Base-by-base conservation (phyloP, 2,113 vertebrate species). In the Phrynocephalus versicolor region DNA sequence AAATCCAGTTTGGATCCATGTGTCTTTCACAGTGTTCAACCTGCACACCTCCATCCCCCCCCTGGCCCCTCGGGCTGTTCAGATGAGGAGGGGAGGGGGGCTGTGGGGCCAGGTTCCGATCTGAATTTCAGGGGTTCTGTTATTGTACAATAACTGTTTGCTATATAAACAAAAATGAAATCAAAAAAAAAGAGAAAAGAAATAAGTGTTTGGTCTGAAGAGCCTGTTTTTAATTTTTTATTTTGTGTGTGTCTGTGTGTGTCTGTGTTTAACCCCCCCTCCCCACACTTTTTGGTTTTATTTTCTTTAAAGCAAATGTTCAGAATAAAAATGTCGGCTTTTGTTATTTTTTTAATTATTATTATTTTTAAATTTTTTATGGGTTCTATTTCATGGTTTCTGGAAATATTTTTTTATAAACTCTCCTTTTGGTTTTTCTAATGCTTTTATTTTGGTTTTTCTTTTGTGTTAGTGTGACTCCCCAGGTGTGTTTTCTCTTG, bases 111-210 rank as follows among this genome's bases (percentile, higher is more conserved):
- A 33, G 64, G 57, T 82, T 72, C 85, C 55, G 33, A 72, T 83
- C 86, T 78, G 65, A 82, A 83, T 78, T 65, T 79, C 86, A 87
- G 86, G 86, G 75, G 86, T 79, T 83, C 81, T 79, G 62, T 85
- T 83, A 71, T 83, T 87, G 86, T 83, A 83, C 81, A 73, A 83
- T 87, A 83, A 80, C 86, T 79, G 81, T 87, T 87, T 83, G 86
- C 86, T 78, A 87, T 87, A 87, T 79, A 83, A 87, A 87, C 51
- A n/a, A 86, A 76, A 75, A 18, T 60, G 62, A 75, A 77, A 33
- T 33, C 60, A 27, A 7, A 69, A 86, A 82, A 82, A 82, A 77
- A 57, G 39, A 75, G n/a, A 64, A 60, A 58, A 77, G 75, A 58
- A 58, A 55, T 58, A 65, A 23, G 73, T 76, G 75, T 83, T 87